Evolutionary conservation across 2,113 vertebrate genomes (phyloP).

Genomic region (Puntigrus tetrazona): DNA sequence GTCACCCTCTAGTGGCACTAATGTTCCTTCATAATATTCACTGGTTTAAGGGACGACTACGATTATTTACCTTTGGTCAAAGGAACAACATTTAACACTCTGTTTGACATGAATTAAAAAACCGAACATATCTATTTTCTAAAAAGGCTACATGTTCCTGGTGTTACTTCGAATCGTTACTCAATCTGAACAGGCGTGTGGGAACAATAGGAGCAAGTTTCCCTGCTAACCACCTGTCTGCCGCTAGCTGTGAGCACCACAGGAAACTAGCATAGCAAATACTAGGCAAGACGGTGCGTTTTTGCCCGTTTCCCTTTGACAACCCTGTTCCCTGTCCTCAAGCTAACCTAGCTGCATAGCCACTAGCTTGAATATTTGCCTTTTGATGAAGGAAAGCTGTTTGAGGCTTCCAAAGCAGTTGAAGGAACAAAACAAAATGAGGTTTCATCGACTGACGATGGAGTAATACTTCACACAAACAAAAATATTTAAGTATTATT

Average conservation of each 20-base stretch:
- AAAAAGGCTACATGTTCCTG: not conserved
- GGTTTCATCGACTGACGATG: not conserved
- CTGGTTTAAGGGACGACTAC: not conserved
- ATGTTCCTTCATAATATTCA: no score
- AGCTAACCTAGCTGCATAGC: not conserved
- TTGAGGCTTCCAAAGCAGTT: not conserved
- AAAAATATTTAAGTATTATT: not conserved
- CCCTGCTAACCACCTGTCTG: not conserved
- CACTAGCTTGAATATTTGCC: not conserved
- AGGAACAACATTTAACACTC: not conserved
- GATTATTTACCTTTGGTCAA: not conserved
- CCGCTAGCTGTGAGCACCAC: not conserved
- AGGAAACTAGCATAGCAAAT: not conserved
- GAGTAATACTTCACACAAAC: not conserved
- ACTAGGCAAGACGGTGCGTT: not conserved
- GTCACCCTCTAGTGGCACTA: not conserved
- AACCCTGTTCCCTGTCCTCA: not conserved
- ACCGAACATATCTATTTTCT: not conserved
- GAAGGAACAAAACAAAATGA: not conserved
- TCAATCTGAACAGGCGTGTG: not conserved
- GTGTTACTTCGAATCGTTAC: not conserved
- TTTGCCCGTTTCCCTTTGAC: not conserved
- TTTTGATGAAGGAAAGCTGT: slow-evolving; percentile 15
- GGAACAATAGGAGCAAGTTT: not conserved
- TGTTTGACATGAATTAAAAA: not conserved